Conservation (phyloP, 2,797 vertebrate genomes). For the Typhlichthys eigenmanni region DNA sequence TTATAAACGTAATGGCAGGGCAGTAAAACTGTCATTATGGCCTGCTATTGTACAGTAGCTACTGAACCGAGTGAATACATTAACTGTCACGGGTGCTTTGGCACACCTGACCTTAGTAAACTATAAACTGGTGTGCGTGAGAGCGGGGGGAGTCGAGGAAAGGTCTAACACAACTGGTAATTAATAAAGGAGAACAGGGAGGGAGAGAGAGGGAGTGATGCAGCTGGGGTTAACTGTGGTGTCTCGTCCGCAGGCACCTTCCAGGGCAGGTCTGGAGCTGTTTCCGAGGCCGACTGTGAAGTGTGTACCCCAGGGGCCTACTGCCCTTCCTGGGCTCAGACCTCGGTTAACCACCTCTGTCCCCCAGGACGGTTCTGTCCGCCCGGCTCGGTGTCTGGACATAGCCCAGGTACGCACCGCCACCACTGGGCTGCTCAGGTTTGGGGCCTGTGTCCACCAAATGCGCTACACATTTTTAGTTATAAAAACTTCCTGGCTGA, state of each 20-base stretch:
- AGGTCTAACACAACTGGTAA: not conserved
- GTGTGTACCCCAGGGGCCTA: slow-evolving; percentile 82
- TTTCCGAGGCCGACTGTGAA: slow-evolving; percentile 76
- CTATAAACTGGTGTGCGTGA: not conserved
- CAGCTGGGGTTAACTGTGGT: slow-evolving; percentile 15
- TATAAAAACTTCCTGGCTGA: no score
- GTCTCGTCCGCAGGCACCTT: slow-evolving; percentile 78
- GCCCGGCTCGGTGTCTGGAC: slow-evolving; percentile 72
- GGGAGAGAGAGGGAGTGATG: not conserved
- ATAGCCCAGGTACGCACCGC: slow-evolving; percentile 71
- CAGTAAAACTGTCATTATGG: slow-evolving; percentile 51
- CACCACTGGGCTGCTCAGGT: no score
- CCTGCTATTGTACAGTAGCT: slow-evolving; percentile 11
- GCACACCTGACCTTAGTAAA: not conserved
- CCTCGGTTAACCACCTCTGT: slow-evolving; percentile 75
- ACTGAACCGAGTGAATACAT: slow-evolving; percentile 38
- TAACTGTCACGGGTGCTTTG: slow-evolving; percentile 4
- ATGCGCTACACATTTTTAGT: no score
- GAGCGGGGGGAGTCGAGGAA: not conserved
- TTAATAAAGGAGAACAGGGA: not conserved
- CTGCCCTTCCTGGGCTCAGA: slow-evolving; percentile 81
- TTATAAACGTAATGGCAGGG: slow-evolving; percentile 48
- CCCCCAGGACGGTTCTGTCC: slow-evolving; percentile 89
- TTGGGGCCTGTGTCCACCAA: not conserved
- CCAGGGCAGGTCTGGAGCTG: slow-evolving; percentile 69